Evolutionary conservation across 92 coral and sea anemone genomes (phyloP), one percentile per base, ranked within the genome.

Genomic region (Epizoanthus stellaris): DNA sequence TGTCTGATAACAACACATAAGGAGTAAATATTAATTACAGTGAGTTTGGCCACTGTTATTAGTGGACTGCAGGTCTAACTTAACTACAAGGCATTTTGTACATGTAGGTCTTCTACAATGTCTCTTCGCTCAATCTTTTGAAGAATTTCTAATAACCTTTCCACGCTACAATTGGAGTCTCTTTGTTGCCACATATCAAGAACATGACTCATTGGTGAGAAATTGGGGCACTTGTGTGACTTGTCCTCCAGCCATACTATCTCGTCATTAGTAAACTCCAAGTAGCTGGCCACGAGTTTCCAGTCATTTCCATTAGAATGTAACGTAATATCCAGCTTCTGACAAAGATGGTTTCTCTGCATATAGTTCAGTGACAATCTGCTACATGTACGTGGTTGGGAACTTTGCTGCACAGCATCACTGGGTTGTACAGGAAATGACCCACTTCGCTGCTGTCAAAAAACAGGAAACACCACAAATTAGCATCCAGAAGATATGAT

Each of bases 151-250:
- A 87, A 75, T 43, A 96, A 76, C 85, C 85, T 85, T 4, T 89
- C 88, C 23, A 92, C 42, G 61, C 85, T 85, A 75, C 96, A 94
- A 13, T 77, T 80, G 8, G 92, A 90, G n/a, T 92, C 95, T 77
- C 88, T 89, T 60, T 94, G 95, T 66, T 90, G 90, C 98, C 98
- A 96, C 1, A 49, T 76, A 4, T 81, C 69, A 0, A 96, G 88
- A 64, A 96, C 86, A 13, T 67, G 70, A 54, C 89, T 93, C 85
- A 91, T 96, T 11, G 98, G 98, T 43, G 98, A 96, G 63, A 91
- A 96, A 40, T 67, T 59, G 38, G 59, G 87, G 21, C 85, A 73
- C 19, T 89, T 85, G 42, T 59, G 73, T 6, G 95, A 91, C 76
- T 80, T 89, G 61, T 90, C 89, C 70, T 92, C 91, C 21, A 94